These are phyloP conservation scores for Agrochola lychnidis DNA, from an alignment of 2,888 invertebrate species.

Conservation along the genomic window DNA sequence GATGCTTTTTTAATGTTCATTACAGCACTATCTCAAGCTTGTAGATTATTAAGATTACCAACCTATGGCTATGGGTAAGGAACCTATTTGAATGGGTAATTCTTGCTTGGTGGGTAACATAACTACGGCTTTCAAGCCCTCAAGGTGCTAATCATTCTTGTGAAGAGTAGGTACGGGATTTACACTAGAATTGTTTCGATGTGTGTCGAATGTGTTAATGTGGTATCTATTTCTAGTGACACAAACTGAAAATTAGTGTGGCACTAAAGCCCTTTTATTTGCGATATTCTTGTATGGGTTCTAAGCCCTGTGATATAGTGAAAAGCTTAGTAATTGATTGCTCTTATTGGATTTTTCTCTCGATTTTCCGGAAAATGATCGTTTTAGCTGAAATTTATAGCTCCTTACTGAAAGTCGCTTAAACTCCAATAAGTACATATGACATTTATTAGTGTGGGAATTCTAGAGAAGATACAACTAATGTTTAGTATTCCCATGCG, in stretches of 20 bases:
- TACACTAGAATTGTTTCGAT: background rate
- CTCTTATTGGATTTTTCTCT: background rate
- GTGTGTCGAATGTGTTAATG: background rate
- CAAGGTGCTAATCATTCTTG: background rate
- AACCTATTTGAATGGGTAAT: background rate
- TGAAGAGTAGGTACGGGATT: background rate
- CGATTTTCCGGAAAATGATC: background rate
- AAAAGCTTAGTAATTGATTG: background rate
- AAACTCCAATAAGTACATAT: background rate
- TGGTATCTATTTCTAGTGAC: background rate
- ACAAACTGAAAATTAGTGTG: background rate
- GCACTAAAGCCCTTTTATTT: background rate
- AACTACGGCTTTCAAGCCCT: background rate
- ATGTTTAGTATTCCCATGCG: background rate
- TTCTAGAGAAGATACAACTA: background rate
- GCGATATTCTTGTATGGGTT: background rate
- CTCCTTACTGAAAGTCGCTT: background rate
- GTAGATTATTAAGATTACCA: background rate
- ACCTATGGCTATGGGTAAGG: background rate
- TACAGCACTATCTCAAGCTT: background rate
- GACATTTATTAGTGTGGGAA: background rate
- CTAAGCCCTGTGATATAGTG: background rate
- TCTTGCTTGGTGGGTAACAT: background rate
- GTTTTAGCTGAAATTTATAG: background rate
- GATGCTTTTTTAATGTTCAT: background rate